Percentiles rank a stretch among this genome's conserved stretches.
Conservation (phyloP, 1,140 invertebrate species). For the Pseudomyrmex pallidus region DNA sequence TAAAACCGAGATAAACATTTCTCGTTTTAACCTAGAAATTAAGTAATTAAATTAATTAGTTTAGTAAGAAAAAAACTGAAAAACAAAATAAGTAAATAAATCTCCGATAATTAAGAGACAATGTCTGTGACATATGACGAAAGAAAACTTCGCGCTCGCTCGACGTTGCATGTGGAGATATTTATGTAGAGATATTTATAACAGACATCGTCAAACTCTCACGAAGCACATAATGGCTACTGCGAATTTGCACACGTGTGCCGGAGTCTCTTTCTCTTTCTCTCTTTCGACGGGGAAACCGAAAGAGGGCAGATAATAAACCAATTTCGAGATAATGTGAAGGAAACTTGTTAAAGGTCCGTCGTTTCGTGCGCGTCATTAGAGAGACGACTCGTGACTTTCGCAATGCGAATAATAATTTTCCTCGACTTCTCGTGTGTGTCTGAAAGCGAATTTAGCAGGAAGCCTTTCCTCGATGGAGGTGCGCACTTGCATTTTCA, state of each 20-base stretch:
- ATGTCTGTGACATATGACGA: background rate
- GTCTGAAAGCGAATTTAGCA: slow-evolving; percentile 43
- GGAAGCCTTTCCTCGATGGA: slow-evolving; percentile 20
- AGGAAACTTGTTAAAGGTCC: slow-evolving; percentile 55
- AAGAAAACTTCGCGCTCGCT: too few relatives aligned
- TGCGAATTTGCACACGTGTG: slow-evolving; percentile 24
- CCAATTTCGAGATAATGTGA: slow-evolving; percentile 68
- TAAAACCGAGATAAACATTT: background rate
- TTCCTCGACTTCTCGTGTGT: slow-evolving; percentile 6
- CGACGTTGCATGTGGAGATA: too few relatives aligned
- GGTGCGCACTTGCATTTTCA: background rate
- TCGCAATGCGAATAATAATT: slow-evolving; percentile 66
- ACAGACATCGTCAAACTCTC: slow-evolving; percentile 18
- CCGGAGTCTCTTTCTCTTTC: background rate
- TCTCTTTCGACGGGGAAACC: slow-evolving; percentile 30
- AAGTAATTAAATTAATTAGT: too few relatives aligned
- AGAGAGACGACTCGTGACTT: slow-evolving; percentile 63
- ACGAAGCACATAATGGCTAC: slow-evolving; percentile 18
- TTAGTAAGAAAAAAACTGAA: too few relatives aligned
- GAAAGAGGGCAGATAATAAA: slow-evolving; percentile 69
- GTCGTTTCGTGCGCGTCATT: slow-evolving; percentile 40
- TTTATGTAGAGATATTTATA: background rate
- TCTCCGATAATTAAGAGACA: background rate
- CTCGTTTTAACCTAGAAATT: too few relatives aligned
- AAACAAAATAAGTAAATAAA: too few relatives aligned